Evolutionary conservation across 2,797 vertebrate species (phyloP).

Genomic region (Pseudotriccus pelzelni): DNA sequence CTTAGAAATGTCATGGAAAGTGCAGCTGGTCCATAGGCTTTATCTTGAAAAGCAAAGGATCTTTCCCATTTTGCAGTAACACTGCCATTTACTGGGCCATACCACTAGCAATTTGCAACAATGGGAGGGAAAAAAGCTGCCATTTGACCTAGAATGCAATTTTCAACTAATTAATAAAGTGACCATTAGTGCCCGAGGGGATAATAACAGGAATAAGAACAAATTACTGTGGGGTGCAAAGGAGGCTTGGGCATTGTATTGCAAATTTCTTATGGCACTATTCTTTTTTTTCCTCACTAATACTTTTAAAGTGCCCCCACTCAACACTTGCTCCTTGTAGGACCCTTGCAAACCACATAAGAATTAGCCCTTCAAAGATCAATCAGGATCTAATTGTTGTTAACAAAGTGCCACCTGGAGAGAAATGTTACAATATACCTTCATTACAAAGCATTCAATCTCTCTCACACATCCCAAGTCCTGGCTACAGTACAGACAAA

Average conservation of each 20-base stretch:
- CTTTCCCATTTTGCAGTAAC: conserved; percentile 69
- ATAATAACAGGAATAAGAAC: conserved; percentile 79
- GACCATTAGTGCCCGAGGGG: conserved; percentile 77
- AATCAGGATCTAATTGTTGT: conserved; percentile 76
- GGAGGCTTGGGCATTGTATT: conserved; percentile 72
- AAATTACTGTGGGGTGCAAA: conserved; percentile 73
- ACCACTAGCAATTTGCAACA: conserved; percentile 74
- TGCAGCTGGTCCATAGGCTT: conserved; percentile 72
- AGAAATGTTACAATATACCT: conserved; percentile 78
- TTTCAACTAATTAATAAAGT: conserved; percentile 79
- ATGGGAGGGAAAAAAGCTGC: conserved; percentile 71
- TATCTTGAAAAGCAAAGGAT: conserved; percentile 73
- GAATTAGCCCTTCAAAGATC: conserved; percentile 77
- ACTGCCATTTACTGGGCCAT: conserved; percentile 71
- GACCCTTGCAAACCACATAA: conserved; percentile 74
- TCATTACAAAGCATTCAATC: conserved; percentile 75
- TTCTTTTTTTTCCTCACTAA: conserved; percentile 59
- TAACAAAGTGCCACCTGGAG: conserved; percentile 78
- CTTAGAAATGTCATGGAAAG: conserved; percentile 70
- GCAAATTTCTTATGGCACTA: conserved; percentile 75
- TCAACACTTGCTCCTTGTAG: conserved; percentile 75
- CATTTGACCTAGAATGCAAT: conserved; percentile 78
- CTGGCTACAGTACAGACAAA: conserved; percentile 59
- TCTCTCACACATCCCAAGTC: conserved; percentile 56
- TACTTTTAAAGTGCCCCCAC: conserved; percentile 77